Evolutionary conservation across 2,888 invertebrate species (phyloP), one percentile per base, ranked within the genome.

Genomic region (Pristionchus mayeri): DNA sequence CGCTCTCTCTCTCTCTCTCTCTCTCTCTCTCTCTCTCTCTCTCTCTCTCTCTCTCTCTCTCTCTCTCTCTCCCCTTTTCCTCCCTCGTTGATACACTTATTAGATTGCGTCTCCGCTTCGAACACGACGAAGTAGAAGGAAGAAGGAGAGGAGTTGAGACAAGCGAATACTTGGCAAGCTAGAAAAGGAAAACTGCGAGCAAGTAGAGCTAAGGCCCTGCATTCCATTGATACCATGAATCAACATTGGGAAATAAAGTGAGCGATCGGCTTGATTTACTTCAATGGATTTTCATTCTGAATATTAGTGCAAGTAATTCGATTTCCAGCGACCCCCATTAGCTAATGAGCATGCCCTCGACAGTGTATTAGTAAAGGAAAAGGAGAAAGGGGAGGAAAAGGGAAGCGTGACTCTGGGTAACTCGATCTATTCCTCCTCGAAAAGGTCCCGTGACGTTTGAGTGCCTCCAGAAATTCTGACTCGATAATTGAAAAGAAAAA

Each of bases 341-440:
- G 44, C 4, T 57, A 57, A 57, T 57, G 24, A 57, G n/a, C n/a
- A 57, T 57, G 11, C 24, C 57, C 11, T 57, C 57, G 57, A 57
- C 21, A 57, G 9, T 21, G 24, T 57, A n/a, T 27, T 24, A 2
- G 6, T 9, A 11, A 30, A 21, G 21, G 4, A 40, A 21, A 37
- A 18, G 37, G 37, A 37, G 21, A 40, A 37, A 67, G 9, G 21
- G n/a, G 37, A 67, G 21, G 67, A 37, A 67, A 37, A 37, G n/a
- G 24, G 71, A 71, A 40, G 37, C 71, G 24, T 71, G 21, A 71
- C 71, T 44, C 44, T 71, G 71, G n/a, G 71, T 71, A 71, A 71
- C n/a, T 44, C 71, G 44, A 71, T 71, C 71, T 40, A 71, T 71
- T 71, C 11, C 71, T n/a, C 21, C 71, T 71, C 40, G 71, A 71